Percentiles rank a stretch among this genome's conserved stretches.
These are phyloP conservation scores for Brassicogethes aeneus DNA, from an alignment of 2,888 invertebrate species.

Conservation along the genomic window DNA sequence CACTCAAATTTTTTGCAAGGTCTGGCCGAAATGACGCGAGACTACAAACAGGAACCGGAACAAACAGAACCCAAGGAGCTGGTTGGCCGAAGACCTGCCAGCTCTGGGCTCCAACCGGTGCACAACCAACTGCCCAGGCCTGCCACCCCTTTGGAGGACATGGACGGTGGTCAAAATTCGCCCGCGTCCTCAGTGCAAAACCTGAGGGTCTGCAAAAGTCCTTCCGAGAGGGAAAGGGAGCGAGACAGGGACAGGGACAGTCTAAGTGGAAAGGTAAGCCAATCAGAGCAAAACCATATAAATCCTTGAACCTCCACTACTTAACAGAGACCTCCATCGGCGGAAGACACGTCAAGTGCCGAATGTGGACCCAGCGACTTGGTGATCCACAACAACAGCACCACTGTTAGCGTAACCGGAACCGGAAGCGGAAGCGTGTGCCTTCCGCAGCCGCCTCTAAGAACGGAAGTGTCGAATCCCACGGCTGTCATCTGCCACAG, in stretches of 20 bases:
- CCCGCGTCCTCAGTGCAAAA: constrained; percentile 20
- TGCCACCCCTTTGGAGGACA: constrained; percentile 17
- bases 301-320: not conserved
- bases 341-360: constrained; percentile 26
- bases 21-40: constrained; percentile 77
- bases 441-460: not conserved
- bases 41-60: constrained; percentile 38
- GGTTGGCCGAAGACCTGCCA: constrained; percentile 28
- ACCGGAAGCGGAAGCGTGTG: constrained; percentile 9
- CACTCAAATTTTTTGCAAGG: no score
- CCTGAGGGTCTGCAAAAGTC: constrained; percentile 23
- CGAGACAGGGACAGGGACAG: constrained; percentile 17
- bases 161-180: constrained; percentile 13
- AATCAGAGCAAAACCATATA: constrained; percentile 5
- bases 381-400: constrained; percentile 43
- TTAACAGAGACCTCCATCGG: constrained; percentile 24
- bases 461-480: constrained; percentile 7
- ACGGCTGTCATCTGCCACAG: constrained; percentile 45
- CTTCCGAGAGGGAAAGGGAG: constrained; percentile 16
- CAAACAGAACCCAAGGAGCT: constrained; percentile 40
- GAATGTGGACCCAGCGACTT: constrained; percentile 48
- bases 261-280: constrained; percentile 6
- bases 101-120: constrained; percentile 28
- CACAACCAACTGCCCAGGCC: constrained; percentile 13
- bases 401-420: constrained; percentile 4